Evolutionary conservation across 2,797 vertebrate species (phyloP).

Genomic region (Meriones psammophilus): DNA sequence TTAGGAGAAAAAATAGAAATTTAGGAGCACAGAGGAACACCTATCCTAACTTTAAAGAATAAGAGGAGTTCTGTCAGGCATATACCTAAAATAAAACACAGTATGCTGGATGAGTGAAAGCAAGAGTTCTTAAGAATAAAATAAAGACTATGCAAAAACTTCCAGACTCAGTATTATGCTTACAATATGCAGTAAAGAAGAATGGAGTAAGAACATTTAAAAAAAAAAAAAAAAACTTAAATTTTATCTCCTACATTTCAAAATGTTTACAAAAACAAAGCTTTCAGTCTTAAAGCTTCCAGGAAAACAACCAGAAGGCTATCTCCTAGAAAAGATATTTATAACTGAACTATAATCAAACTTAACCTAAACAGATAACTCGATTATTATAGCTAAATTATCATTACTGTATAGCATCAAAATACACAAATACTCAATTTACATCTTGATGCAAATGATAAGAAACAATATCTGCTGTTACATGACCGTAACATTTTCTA

Average conservation of each 20-base stretch:
- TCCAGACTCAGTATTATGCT: background rate
- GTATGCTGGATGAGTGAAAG: background rate
- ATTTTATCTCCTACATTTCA: constrained; percentile 6
- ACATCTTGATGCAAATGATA: background rate
- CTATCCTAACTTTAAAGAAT: background rate
- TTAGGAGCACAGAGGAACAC: background rate
- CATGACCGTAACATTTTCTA: constrained; percentile 32
- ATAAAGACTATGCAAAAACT: background rate
- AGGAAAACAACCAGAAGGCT: background rate
- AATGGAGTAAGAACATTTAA: background rate
- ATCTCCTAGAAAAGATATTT: background rate
- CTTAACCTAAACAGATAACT: background rate
- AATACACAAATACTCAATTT: constrained; percentile 16
- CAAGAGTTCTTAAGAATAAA: background rate
- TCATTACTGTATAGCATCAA: background rate
- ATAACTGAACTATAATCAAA: constrained; percentile 32
- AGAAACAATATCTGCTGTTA: constrained; percentile 22
- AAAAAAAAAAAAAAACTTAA: background rate
- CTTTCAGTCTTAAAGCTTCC: constrained; percentile 20
- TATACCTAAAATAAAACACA: background rate
- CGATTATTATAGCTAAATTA: constrained; percentile 31
- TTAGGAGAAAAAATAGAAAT: background rate
- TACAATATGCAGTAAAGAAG: background rate
- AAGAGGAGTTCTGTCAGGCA: background rate
- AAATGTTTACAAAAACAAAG: background rate